Evolutionary conservation across 2,888 invertebrate species (phyloP), one percentile per base, ranked within the genome.

Genomic region (Ethmia dodecea): DNA sequence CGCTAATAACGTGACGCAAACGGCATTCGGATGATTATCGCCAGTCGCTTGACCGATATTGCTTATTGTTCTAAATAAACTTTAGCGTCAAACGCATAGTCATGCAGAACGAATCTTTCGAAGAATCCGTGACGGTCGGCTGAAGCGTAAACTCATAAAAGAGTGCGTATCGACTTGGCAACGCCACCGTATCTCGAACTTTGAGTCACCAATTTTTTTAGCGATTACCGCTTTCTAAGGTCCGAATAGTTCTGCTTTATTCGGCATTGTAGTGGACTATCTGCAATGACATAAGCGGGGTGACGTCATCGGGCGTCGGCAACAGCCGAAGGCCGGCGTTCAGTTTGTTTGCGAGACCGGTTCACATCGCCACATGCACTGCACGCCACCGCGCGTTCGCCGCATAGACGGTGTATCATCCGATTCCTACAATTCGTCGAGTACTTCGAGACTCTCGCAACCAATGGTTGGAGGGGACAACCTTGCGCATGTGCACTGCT

Each of bases 281-380:
- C 45, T 60, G 59, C 13, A 57, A 54, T 84, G 84, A 84, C 80
- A 84, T 83, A 84, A 84, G 75, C 78, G 60, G 38, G 65, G 50
- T 84, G 80, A 81, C 84, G 84, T 84, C 83, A 84, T 43, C 78
- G 72, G 76, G 79, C 78, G 80, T 69, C 75, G 75, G 70, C 74
- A 69, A 66, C 68, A 57, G 52, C 56, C 74, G 83, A 81, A 83
- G 83, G 84, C 80, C 81, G 71, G 53, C 70, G 73, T 72, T 67
- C 66, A 72, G 74, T 72, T 67, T 66, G 70, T 62, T 63, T 54
- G 69, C 62, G 59, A 59, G 69, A 73, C 76, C 67, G 76, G 72
- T 73, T 67, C 60, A 60, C 55, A 55, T 52, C 60, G 54, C 61
- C 67, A 70, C 61, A 71, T 74, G 70, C 72, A 75, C 59, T 57